These are phyloP conservation scores for Climacteris rufus DNA, from an alignment of 2,113 vertebrate genomes.

Conservation along the genomic window DNA sequence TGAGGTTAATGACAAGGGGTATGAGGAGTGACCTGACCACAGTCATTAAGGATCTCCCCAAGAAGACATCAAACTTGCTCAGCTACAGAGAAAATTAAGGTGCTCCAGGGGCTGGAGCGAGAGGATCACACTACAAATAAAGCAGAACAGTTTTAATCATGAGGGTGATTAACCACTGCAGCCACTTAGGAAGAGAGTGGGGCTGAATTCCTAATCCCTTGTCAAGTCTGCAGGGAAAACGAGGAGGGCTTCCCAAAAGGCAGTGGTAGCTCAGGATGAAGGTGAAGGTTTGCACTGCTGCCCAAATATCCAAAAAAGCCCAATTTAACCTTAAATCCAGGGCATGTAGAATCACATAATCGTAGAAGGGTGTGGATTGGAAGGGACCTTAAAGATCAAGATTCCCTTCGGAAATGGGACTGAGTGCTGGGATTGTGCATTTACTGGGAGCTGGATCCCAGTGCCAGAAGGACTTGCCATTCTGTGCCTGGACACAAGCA, in stretches of 20 bases:
- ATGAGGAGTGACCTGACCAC: not conserved
- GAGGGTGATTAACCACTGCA: not conserved
- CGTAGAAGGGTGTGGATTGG: not conserved
- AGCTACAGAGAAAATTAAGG: not conserved
- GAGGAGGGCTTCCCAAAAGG: not conserved
- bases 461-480: not conserved
- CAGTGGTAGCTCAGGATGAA: not conserved
- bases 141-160: not conserved
- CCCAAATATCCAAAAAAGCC: not conserved
- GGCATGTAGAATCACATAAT: not conserved
- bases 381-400: not conserved
- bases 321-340: not conserved
- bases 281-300: not conserved
- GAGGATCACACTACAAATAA: not conserved
- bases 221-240: not conserved
- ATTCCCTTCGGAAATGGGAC: not conserved
- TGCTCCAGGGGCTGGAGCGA: not conserved
- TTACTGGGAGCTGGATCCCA: not conserved
- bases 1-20: not conserved
- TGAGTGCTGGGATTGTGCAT: fast-evolving
- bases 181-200: not conserved
- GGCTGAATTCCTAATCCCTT: not conserved
- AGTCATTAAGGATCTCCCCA: not conserved
- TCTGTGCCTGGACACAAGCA: fast-evolving
- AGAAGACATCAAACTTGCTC: not conserved